A percentile compares a stretch with the other conserved stretches of the same genome.
Evolutionary conservation across 2,113 vertebrate species (phyloP).

Genomic region (Mus pahari): DNA sequence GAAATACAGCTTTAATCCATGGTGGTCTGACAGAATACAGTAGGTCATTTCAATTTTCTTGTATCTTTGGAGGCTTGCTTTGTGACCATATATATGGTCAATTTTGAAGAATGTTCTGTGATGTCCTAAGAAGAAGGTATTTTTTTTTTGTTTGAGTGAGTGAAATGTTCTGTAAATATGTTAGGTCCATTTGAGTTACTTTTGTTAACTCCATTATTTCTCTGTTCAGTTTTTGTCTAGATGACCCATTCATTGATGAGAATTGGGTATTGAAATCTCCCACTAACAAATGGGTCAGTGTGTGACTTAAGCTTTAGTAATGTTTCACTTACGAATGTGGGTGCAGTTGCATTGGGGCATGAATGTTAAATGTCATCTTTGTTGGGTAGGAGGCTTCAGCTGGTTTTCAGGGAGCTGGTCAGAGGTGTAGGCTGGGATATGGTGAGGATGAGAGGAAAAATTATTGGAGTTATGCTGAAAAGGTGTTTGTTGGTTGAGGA

Average conservation of each 20-base stretch:
- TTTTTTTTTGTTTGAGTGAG: background rate
- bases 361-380: background rate
- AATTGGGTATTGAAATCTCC: background rate
- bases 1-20: background rate
- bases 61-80: background rate
- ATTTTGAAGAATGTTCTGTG: background rate
- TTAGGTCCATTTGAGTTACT: no score
- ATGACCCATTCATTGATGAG: background rate
- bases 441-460: background rate
- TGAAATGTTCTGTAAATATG: background rate
- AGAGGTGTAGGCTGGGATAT: background rate
- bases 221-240: background rate
- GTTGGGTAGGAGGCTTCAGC: background rate
- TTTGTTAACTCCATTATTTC: background rate
- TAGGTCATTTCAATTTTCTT: background rate
- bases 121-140: background rate
- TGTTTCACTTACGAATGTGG: background rate
- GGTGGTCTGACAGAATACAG: background rate
- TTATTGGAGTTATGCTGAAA: background rate
- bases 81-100: background rate
- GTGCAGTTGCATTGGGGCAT: background rate
- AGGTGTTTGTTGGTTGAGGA: background rate
- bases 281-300: background rate
- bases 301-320: background rate
- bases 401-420: background rate